These are phyloP conservation scores for Thinocorus orbignyianus DNA, from an alignment of 2,113 vertebrate species.

Conservation along the genomic window DNA sequence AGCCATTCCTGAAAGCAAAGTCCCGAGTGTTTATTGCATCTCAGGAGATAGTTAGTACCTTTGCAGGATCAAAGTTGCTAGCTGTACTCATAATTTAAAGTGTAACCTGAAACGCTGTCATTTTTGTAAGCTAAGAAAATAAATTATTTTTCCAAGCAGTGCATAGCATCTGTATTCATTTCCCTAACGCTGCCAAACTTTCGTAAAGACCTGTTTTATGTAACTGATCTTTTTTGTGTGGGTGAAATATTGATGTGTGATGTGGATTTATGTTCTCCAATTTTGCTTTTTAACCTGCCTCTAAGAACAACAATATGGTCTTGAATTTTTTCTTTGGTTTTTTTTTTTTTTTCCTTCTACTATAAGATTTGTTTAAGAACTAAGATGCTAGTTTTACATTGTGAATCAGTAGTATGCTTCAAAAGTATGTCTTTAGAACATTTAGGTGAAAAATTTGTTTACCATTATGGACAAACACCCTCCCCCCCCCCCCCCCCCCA, in stretches of 20 bases:
- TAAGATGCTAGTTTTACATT: background rate
- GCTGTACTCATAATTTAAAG: background rate
- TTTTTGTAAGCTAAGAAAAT: constrained; percentile 41
- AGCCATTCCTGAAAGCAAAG: background rate
- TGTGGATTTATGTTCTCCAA: background rate
- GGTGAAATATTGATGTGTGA: background rate
- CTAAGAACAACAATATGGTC: background rate
- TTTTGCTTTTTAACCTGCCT: background rate
- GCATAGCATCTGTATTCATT: background rate
- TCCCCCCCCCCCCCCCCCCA: no score
- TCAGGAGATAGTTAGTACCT: background rate
- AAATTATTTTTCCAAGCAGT: constrained; percentile 44
- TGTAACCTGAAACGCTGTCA: background rate
- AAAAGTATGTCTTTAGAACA: background rate
- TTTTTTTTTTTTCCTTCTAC: background rate
- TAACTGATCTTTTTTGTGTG: background rate
- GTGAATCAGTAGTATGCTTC: background rate
- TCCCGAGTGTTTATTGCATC: background rate
- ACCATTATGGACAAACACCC: background rate
- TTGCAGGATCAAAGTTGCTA: constrained; percentile 28
- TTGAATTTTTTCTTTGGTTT: background rate
- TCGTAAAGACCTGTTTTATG: background rate
- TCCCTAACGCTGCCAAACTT: background rate
- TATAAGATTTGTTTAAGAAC: background rate
- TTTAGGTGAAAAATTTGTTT: background rate